Percentiles rank a stretch among this genome's conserved stretches.
Conservation (phyloP, 2,888 invertebrate genomes). For the Tipula confusa region DNA sequence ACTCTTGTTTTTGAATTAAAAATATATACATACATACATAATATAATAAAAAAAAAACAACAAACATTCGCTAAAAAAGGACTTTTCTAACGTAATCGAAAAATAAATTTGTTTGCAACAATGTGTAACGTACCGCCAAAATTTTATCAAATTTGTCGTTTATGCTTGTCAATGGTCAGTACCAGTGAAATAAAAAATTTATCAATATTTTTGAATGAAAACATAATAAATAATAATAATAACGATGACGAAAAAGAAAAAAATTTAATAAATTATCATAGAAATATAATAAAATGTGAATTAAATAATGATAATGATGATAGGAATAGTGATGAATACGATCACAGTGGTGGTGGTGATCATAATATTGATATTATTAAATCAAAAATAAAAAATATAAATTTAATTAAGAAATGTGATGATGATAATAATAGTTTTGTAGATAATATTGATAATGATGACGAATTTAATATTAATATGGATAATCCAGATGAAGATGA, state of each 20-base stretch:
- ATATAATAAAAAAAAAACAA: not conserved
- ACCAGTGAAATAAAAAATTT: slow-evolving; percentile 69
- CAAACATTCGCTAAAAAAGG: not conserved
- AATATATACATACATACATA: too few species aligned
- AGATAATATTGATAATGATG: not conserved
- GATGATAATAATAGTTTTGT: slow-evolving; percentile 4
- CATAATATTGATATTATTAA: not conserved
- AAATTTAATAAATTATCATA: not conserved
- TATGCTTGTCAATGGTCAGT: slow-evolving; percentile 79
- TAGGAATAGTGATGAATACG: slow-evolving; percentile 29
- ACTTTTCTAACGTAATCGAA: slow-evolving; percentile 26
- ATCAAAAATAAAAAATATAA: slow-evolving; percentile 32
- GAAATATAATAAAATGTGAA: slow-evolving; percentile 17
- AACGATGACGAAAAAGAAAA: slow-evolving; percentile 31
- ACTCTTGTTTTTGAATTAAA: not conserved
- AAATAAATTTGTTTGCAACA: slow-evolving; percentile 53
- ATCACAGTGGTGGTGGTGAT: too few species aligned
- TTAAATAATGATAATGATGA: slow-evolving; percentile 28
- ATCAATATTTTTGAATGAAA: slow-evolving; percentile 43
- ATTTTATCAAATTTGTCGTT: slow-evolving; percentile 90
- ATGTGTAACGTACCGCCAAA: slow-evolving; percentile 90
- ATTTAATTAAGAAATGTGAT: slow-evolving; percentile 29
- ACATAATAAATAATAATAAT: slow-evolving; percentile 33
- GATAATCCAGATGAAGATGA: slow-evolving; percentile 26
- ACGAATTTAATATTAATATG: slow-evolving; percentile 20